Percentiles rank a stretch among this genome's conserved stretches.
Conservation (phyloP, 2,888 invertebrate genomes). For the Prosopocoilus inquinatus region DNA sequence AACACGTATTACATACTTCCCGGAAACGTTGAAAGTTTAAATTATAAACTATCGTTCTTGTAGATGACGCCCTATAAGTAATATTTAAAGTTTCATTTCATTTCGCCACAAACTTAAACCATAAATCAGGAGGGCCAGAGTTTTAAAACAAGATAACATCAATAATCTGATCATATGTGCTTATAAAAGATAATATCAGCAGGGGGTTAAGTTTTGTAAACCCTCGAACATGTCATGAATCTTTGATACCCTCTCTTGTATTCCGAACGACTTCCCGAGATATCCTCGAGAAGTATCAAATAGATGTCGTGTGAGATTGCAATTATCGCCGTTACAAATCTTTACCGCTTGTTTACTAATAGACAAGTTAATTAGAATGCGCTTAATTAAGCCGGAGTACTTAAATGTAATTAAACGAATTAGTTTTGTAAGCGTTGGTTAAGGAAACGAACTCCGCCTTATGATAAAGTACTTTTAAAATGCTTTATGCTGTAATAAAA, state of each 20-base stretch:
- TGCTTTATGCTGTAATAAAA: too few species aligned
- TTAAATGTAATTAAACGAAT: too few species aligned
- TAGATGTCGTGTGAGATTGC: slow-evolving; percentile 17
- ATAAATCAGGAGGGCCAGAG: slow-evolving; percentile 19
- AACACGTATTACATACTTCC: too few species aligned
- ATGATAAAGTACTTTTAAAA: too few species aligned
- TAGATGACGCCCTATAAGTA: slow-evolving; percentile 2
- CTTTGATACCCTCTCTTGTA: slow-evolving; percentile 18
- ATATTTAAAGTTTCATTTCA: too few species aligned
- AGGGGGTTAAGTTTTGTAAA: slow-evolving; percentile 25
- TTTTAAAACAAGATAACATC: slow-evolving; percentile 24
- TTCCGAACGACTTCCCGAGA: slow-evolving; percentile 11
- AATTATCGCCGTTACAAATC: slow-evolving; percentile 11
- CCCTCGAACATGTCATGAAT: slow-evolving; percentile 31
- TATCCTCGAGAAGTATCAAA: slow-evolving; percentile 12
- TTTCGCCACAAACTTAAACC: slow-evolving; percentile 9
- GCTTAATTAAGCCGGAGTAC: too few species aligned
- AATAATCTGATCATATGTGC: slow-evolving; percentile 32
- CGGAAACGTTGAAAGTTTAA: too few species aligned
- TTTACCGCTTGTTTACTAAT: neutral
- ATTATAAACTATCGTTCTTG: neutral
- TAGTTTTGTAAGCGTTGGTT: too few species aligned
- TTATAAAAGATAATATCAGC: slow-evolving; percentile 33
- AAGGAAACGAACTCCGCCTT: too few species aligned
- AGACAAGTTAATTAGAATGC: too few species aligned